Base-by-base conservation (phyloP, 2,113 vertebrate genomes). In the Ramphastos sulfuratus region DNA sequence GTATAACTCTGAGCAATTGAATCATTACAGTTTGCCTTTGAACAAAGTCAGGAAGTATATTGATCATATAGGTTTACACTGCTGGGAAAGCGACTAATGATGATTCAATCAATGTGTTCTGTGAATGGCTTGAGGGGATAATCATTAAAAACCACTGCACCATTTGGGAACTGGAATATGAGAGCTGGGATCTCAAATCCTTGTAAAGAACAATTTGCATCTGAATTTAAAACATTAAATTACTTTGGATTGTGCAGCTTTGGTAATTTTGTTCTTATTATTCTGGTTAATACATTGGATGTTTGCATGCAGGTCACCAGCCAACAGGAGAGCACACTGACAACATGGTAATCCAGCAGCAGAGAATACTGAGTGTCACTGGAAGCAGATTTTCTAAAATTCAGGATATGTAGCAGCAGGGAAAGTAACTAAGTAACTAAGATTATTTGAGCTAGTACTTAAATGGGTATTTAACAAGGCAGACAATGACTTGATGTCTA, bases 21-120 rank as follows among this genome's bases (percentile, higher is more conserved):
- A 82, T 86, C 61, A 72, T 84, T 92, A 75, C 18, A 72, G 39
- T 92, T 92, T 89, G 80, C 83, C 95, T 96, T 92, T 90, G 92
- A 79, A 86, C 92, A 89, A 92, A 93, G 83, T 84, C 85, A 84
- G 73, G 54, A 92, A 78, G 78, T 95, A 35, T 63, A 92, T 90
- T 82, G 92, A 95, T 96, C 37, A 16, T 69, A 78, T 31, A 76
- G 83, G 90, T 92, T 94, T 92, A 75, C 90, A 78, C 59, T 89
- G 70, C 74, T 92, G 61, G 86, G 81, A 82, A 61, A 82, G 30
- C 65, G 86, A 77, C 76, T 94, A 77, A 67, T 81, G 85, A 89
- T 92, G 82, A 67, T 81, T 86, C 56, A 90, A 10, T 85, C 37
- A 16, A 12, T 88, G 60, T 56, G 56, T 94, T 89, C 52, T 42